A percentile compares a stretch with the other conserved stretches of the same genome.
Conservation (phyloP, 2,113 vertebrate species). For the Vimba vimba region DNA sequence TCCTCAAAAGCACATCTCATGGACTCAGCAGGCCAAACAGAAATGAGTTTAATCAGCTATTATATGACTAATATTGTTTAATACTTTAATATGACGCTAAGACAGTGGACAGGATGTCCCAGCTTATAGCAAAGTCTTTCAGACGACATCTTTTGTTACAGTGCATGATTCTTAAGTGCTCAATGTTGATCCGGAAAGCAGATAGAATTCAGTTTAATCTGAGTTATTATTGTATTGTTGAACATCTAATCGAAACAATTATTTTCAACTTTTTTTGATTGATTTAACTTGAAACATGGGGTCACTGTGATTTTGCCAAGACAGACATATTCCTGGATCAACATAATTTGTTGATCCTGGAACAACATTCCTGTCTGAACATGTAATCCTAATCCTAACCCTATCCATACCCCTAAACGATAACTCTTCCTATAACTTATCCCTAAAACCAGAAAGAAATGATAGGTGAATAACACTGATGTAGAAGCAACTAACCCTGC, state of each 20-base stretch:
- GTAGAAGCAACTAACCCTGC: no score
- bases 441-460: no score
- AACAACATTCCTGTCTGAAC: no score
- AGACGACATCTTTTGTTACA: neutral
- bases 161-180: neutral
- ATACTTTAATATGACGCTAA: conserved; percentile 39
- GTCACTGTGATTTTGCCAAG: no score
- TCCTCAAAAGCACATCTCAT: neutral
- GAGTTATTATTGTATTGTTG: neutral
- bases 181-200: neutral
- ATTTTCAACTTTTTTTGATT: neutral
- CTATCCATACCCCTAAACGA: no score
- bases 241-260: neutral
- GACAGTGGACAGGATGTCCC: conserved; percentile 23
- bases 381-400: no score
- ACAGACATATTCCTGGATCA: no score
- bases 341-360: no score
- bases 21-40: neutral
- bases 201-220: neutral
- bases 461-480: no score
- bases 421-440: no score
- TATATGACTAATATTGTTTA: conserved; percentile 50
- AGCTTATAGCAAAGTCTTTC: neutral
- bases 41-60: conserved; percentile 50
- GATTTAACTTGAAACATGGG: neutral